Conservation (phyloP, 2,797 vertebrate species). For the Acanthurus lineatus region DNA sequence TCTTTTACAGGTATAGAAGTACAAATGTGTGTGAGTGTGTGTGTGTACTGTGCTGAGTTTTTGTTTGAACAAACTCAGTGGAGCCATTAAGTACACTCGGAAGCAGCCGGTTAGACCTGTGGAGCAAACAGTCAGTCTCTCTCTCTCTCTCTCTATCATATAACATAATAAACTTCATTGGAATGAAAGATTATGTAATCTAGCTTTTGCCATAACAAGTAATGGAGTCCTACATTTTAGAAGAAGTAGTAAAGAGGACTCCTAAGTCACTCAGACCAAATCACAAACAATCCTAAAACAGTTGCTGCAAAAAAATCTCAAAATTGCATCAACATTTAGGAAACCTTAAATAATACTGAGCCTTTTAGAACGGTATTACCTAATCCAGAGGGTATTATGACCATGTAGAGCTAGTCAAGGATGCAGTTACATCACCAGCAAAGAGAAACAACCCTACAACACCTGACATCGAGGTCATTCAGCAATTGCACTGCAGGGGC, state of each 20-base stretch:
- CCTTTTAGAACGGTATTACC: too few species aligned
- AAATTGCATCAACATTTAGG: too few species aligned
- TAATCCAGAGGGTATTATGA: too few species aligned
- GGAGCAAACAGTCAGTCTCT: background rate
- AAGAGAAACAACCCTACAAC: too few species aligned
- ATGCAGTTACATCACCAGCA: too few species aligned
- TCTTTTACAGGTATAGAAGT: background rate
- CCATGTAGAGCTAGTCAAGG: too few species aligned
- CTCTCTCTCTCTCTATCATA: too few species aligned
- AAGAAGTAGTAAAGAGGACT: too few species aligned
- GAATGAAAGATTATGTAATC: background rate
- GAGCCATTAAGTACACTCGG: slow-evolving; percentile 1
- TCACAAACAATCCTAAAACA: background rate
- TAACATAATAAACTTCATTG: background rate
- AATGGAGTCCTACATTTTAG: background rate
- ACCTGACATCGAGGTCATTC: too few species aligned
- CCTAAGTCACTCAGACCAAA: background rate
- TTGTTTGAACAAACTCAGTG: slow-evolving; percentile 19
- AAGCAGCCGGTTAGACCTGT: slow-evolving; percentile 39
- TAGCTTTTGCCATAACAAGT: background rate
- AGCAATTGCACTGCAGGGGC: too few species aligned
- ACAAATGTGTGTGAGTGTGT: background rate
- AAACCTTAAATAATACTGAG: too few species aligned
- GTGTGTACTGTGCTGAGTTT: background rate
- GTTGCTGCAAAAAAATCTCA: too few species aligned